Evolutionary conservation across 2,797 vertebrate genomes (phyloP), one percentile per base, ranked within the genome.

Genomic region (Pseudochromis fuscus): DNA sequence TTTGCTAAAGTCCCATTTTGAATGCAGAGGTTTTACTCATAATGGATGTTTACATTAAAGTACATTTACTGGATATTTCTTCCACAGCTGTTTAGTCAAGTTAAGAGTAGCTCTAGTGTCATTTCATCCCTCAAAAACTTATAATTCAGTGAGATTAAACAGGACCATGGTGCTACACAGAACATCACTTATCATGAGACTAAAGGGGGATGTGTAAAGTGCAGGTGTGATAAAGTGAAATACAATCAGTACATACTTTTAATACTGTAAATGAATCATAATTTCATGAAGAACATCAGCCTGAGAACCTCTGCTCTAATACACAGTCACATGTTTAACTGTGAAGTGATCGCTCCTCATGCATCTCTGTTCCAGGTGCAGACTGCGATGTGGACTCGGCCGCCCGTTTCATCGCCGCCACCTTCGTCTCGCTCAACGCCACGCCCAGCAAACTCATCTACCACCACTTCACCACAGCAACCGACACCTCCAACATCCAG

Each of bases 381-480:
- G 93, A 95, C 88, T 94, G 91, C 8, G 94, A 95, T 2, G 93
- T 95, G 56, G 94, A 95, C 18, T 79, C 93, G 0, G 93, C 93
- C 0, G 94, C 94, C 24, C 92, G 93, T 10, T 95, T 92, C 82
- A 91, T 95, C 10, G 89, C 92, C 1, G 61, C 87, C 80, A 82
- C 88, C 78, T 95, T 95, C 6, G 72, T 93, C 66, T 92, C 92
- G 0, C 89, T 92, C 30, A 94, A 93, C 70, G 2, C 59, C 27
- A 83, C n/a, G 0, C 90, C 91, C 35, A 86, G 73, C 69, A 95
- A 93, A 66, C 92, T 95, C 63, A 87, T 94, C 80, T 95, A 94
- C 87, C 93, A 94, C 74, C 94, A 95, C 87, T 95, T 95, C 88
- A 95, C 94, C 84, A 94, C 93, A 0, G 94, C 94, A 1, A 95